These are phyloP conservation scores for Protobothrops flavoviridis DNA, from an alignment of 2,113 vertebrate genomes.

Conservation along the genomic window DNA sequence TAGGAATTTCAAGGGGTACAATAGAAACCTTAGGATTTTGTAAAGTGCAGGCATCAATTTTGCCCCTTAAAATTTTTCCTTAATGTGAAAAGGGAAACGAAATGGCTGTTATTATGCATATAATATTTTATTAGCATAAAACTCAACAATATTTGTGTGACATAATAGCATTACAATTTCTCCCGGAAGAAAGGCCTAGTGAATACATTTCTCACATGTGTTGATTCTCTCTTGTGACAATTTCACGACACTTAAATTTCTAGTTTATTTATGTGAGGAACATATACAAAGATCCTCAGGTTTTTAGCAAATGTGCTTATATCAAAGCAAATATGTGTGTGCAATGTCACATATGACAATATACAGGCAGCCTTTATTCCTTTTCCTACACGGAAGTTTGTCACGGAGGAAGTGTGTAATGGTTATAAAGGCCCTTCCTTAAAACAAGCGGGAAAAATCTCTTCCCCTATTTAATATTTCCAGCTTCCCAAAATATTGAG, in stretches of 20 bases:
- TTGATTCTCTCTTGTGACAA: neutral
- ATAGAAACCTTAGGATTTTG: neutral
- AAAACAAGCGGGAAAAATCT: neutral
- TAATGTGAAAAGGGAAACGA: neutral
- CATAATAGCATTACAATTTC: neutral
- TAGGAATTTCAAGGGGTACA: neutral
- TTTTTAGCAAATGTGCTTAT: neutral
- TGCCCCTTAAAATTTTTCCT: neutral
- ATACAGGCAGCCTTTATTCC: neutral
- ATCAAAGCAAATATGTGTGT: neutral
- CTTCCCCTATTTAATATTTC: neutral
- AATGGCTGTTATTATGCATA: neutral
- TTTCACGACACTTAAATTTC: neutral
- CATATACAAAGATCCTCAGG: neutral
- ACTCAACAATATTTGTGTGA: neutral
- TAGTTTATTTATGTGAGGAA: neutral
- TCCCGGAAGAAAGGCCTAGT: neutral
- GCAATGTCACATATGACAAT: neutral
- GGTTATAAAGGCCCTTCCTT: neutral
- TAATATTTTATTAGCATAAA: neutral
- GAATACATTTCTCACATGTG: neutral
- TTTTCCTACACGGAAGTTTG: conserved; percentile 10
- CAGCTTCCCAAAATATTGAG: neutral
- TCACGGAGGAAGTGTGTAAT: neutral
- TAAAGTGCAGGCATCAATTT: neutral